phyloP scores from a whole-genome alignment of 1,140 invertebrate species.

The Charaxes varanes region DNA sequence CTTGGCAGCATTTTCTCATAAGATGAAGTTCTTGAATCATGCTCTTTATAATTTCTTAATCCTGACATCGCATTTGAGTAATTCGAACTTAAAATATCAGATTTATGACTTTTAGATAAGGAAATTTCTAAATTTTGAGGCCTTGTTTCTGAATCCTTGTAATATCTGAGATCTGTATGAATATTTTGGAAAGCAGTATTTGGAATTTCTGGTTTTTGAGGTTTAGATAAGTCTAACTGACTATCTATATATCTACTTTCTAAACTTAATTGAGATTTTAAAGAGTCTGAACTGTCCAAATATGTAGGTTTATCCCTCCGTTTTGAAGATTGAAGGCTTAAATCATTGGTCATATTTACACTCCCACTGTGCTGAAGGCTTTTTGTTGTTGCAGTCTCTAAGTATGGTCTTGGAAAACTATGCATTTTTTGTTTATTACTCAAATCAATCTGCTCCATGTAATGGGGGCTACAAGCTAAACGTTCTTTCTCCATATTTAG shows the following conservation, averaged over 20 bases:
- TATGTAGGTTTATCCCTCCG: slow-evolving; percentile 5
- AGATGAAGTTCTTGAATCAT: background rate
- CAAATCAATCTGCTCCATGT: slow-evolving; percentile 14
- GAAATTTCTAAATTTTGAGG: slow-evolving; percentile 27
- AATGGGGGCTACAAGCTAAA: slow-evolving; percentile 3
- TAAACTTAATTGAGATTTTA: background rate
- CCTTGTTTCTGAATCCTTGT: slow-evolving; percentile 27
- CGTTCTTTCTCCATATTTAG: slow-evolving; percentile 6
- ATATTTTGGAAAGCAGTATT: slow-evolving; percentile 5
- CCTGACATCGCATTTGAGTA: background rate
- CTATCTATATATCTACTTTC: background rate
- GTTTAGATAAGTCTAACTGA: slow-evolving; percentile 8
- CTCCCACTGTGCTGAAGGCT: background rate
- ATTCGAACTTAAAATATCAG: background rate
- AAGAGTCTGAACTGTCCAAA: background rate
- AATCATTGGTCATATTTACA: slow-evolving; percentile 2
- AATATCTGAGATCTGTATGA: slow-evolving; percentile 14
- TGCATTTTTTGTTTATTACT: slow-evolving; percentile 15
- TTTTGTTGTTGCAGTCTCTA: background rate
- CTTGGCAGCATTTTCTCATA: background rate
- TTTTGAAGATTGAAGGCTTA: slow-evolving; percentile 5
- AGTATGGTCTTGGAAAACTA: slow-evolving; percentile 6
- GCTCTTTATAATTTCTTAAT: slow-evolving; percentile 1
- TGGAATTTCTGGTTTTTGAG: slow-evolving; percentile 7
- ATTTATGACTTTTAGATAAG: background rate